A percentile compares a stretch with the other conserved stretches of the same genome.
Conservation (phyloP, 2,797 vertebrate species). For the Clarias pachynema region DNA sequence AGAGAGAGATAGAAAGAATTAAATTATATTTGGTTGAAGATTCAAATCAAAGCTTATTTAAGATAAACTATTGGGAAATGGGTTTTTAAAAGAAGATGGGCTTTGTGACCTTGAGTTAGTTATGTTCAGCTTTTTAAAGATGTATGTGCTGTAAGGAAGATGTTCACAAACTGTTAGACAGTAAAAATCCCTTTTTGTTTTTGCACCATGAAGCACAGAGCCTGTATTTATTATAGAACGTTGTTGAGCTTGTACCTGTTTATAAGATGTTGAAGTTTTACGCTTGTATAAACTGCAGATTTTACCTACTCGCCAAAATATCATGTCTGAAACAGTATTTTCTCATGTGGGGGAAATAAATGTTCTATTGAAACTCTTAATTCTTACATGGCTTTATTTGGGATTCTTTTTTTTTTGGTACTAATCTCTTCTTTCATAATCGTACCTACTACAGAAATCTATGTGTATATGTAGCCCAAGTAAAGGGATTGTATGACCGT, state of each 20-base stretch:
- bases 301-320: constrained; percentile 88
- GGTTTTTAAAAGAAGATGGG: constrained; percentile 68
- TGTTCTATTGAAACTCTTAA: constrained; percentile 81
- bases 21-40: constrained; percentile 78
- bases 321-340: constrained; percentile 91
- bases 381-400: constrained; percentile 14
- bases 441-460: not conserved
- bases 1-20: constrained; percentile 63
- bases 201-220: constrained; percentile 81
- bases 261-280: constrained; percentile 88
- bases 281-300: constrained; percentile 91
- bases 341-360: constrained; percentile 91
- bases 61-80: constrained; percentile 65
- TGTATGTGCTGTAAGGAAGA: constrained; percentile 50
- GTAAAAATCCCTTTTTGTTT: constrained; percentile 45
- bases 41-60: constrained; percentile 76
- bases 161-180: constrained; percentile 52
- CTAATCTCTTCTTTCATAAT: not conserved
- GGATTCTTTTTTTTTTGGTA: not conserved
- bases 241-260: constrained; percentile 85
- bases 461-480: not conserved
- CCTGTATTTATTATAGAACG: constrained; percentile 93
- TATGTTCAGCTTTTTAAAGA: constrained; percentile 66
- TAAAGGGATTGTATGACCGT: too few relatives aligned
- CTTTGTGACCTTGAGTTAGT: constrained; percentile 76